These are phyloP conservation scores for Mus spicilegus DNA, from an alignment of 2,113 vertebrate genomes.

Conservation along the genomic window DNA sequence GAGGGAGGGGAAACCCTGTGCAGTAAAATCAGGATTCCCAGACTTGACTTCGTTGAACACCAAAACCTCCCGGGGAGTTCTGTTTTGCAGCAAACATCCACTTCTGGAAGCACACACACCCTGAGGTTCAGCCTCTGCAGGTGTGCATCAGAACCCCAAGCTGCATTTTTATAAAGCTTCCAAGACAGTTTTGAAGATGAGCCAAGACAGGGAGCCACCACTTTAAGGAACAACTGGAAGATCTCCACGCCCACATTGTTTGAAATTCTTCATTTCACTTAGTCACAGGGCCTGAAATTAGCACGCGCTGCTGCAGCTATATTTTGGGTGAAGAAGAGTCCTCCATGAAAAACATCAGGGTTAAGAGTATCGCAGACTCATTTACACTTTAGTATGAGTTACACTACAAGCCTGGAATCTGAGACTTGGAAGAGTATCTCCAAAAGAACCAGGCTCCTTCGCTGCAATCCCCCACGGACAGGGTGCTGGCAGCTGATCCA, in stretches of 20 bases:
- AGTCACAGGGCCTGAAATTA: conserved; percentile 80
- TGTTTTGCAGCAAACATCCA: background rate
- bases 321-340: conserved; percentile 67
- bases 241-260: conserved; percentile 76
- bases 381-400: conserved; percentile 39
- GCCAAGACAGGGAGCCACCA: conserved; percentile 74
- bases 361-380: conserved; percentile 19
- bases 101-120: background rate
- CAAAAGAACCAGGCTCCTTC: background rate
- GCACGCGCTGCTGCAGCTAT: conserved; percentile 69
- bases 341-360: conserved; percentile 58
- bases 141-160: conserved; percentile 32
- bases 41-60: background rate
- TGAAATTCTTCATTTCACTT: conserved; percentile 78
- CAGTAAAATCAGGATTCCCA: background rate
- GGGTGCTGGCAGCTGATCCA: background rate
- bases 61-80: background rate
- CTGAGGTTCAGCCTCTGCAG: background rate
- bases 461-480: background rate
- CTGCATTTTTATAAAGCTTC: conserved; percentile 68
- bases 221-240: conserved; percentile 79
- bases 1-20: background rate
- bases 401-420: background rate
- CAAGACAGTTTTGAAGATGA: conserved; percentile 68
- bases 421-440: background rate